These are phyloP conservation scores for Microcebus griseorufus DNA, from an alignment of 2,113 vertebrate species.

Conservation along the genomic window DNA sequence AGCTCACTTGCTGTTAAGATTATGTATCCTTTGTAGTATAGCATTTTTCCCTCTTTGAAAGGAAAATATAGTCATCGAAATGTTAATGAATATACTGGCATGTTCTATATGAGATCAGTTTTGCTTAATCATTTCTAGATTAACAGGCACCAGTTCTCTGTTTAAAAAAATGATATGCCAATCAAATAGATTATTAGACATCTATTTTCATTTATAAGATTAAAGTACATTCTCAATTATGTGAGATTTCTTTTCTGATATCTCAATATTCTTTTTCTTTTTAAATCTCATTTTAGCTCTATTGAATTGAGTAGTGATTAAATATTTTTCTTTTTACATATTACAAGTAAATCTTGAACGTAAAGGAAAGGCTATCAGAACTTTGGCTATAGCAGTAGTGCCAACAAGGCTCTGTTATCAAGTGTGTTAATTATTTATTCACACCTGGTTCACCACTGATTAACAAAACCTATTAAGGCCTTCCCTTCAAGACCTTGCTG, in stretches of 20 bases:
- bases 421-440: conserved; percentile 75
- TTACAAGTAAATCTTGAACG: background rate
- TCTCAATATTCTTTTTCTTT: background rate
- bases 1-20: background rate
- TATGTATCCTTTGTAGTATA: background rate
- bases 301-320: background rate
- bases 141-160: background rate
- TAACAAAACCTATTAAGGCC: conserved; percentile 72
- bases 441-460: conserved; percentile 70
- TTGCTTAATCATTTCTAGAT: background rate
- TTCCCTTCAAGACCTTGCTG: conserved; percentile 70
- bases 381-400: conserved; percentile 9
- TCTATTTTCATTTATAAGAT: background rate
- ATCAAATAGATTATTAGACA: background rate
- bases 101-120: background rate
- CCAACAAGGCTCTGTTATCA: conserved; percentile 47
- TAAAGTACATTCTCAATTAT: conserved; percentile 5
- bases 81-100: background rate
- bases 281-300: background rate
- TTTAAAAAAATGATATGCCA: background rate
- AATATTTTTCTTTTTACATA: conserved; percentile 33
- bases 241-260: background rate
- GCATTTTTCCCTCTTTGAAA: background rate
- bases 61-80: background rate
- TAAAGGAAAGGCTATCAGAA: conserved; percentile 49